Evolutionary conservation across 2,797 vertebrate genomes (phyloP).

Genomic region (Coendou prehensilis): DNA sequence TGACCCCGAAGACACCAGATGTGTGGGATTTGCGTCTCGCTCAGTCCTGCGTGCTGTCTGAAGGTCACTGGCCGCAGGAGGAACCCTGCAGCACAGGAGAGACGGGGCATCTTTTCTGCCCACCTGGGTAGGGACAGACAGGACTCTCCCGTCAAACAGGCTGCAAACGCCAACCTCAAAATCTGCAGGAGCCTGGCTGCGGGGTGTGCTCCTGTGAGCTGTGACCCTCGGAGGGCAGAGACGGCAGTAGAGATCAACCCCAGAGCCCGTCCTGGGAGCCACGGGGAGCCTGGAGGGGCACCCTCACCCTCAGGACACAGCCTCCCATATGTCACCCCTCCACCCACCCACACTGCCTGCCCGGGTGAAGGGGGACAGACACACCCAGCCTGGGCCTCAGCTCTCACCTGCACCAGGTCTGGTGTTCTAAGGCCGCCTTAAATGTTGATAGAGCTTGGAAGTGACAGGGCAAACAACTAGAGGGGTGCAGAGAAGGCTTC

Average conservation of each 20-base stretch:
- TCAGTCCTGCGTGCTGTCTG: neutral
- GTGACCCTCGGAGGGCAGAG: neutral
- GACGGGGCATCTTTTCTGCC: neutral
- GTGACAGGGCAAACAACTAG: neutral
- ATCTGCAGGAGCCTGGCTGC: rapidly evolving
- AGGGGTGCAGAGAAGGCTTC: neutral
- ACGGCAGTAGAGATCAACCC: neutral
- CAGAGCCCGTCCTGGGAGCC: neutral
- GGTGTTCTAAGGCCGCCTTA: rapidly evolving
- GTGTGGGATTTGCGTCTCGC: neutral
- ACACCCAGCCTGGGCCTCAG: neutral
- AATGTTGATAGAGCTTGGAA: neutral
- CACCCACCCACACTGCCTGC: rapidly evolving
- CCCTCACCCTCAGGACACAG: neutral
- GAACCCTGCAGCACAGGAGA: neutral
- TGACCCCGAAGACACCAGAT: neutral
- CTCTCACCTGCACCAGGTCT: neutral
- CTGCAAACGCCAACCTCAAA: neutral
- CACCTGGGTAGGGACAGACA: rapidly evolving
- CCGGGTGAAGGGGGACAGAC: neutral
- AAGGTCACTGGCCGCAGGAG: neutral
- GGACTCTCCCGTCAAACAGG: rapidly evolving
- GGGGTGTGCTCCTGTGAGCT: neutral
- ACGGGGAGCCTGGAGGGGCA: rapidly evolving
- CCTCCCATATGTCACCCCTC: neutral